A percentile compares a stretch with the other conserved stretches of the same genome.
phyloP scores from a whole-genome alignment of 2,113 vertebrate species.

The Corythoichthys intestinalis region DNA sequence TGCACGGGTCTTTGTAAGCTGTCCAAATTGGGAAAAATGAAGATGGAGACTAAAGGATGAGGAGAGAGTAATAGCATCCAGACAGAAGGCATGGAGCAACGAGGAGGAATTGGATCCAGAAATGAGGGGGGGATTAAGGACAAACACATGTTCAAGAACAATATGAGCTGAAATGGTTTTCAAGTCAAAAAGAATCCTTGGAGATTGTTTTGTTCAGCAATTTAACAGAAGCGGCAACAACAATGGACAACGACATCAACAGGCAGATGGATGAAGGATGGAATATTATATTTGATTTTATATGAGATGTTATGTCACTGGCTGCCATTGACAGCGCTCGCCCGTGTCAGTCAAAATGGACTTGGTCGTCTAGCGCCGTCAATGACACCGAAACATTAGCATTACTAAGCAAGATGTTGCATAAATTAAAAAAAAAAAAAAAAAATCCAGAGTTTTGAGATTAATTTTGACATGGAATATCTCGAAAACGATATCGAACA shows the following conservation, averaged over 20 bases:
- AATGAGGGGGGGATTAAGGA: not conserved
- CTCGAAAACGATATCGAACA: no score
- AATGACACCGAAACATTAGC: no score
- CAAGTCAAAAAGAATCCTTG: not conserved
- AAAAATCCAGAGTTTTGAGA: no score
- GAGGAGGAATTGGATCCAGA: not conserved
- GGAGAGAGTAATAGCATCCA: not conserved
- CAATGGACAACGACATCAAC: not conserved
- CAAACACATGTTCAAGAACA: conserved; percentile 12
- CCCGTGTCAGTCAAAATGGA: no score
- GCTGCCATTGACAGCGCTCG: no score
- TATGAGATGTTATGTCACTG: not conserved
- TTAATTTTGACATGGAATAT: no score
- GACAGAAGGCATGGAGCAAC: not conserved
- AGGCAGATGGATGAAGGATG: not conserved
- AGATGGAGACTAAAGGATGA: not conserved
- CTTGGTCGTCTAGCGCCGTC: no score
- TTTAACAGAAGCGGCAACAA: not conserved
- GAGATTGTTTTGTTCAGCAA: not conserved
- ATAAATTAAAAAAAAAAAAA: no score
- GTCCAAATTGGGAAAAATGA: conserved; percentile 16
- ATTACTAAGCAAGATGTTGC: no score
- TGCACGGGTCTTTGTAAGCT: conserved; percentile 9
- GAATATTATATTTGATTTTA: not conserved
- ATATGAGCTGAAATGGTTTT: not conserved